These are phyloP conservation scores for Cacatua alba DNA, from an alignment of 2,113 vertebrate species.

Conservation along the genomic window DNA sequence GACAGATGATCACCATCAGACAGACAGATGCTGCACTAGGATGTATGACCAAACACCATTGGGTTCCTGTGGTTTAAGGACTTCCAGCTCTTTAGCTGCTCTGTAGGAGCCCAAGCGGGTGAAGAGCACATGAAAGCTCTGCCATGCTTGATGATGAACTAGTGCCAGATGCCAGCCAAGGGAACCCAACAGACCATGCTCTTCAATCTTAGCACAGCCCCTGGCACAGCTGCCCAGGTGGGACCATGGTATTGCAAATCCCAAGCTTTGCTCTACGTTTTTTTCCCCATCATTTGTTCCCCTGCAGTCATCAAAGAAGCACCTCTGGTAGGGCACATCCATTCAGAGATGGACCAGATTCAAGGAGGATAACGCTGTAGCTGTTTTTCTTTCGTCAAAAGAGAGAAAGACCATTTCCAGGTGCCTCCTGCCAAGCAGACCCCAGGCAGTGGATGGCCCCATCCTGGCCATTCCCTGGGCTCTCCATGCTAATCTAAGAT, in stretches of 20 bases:
- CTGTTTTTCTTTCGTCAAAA: not conserved
- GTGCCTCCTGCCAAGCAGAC: slow-evolving; percentile 3
- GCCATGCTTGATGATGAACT: not conserved
- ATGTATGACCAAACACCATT: accelerated
- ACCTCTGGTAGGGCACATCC: not conserved
- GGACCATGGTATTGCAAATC: not conserved
- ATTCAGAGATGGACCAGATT: not conserved
- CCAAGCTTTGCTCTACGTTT: not conserved
- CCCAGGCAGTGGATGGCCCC: not conserved
- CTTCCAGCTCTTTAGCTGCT: not conserved
- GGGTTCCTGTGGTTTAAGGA: not conserved
- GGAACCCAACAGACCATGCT: not conserved
- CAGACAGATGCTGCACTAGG: not conserved
- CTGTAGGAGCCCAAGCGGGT: accelerated
- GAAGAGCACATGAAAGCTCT: not conserved
- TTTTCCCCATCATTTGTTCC: not conserved
- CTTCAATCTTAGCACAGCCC: not conserved
- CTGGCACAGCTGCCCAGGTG: not conserved
- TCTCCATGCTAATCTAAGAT: slow-evolving; percentile 14
- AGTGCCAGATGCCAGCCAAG: not conserved
- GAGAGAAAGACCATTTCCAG: slow-evolving; percentile 13
- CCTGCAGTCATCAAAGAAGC: not conserved
- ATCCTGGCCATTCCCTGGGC: not conserved
- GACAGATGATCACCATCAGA: not conserved
- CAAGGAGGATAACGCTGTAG: not conserved